Evolutionary conservation across 2,888 invertebrate species (phyloP), one percentile per base, ranked within the genome.

Genomic region (Hydraecia micacea): DNA sequence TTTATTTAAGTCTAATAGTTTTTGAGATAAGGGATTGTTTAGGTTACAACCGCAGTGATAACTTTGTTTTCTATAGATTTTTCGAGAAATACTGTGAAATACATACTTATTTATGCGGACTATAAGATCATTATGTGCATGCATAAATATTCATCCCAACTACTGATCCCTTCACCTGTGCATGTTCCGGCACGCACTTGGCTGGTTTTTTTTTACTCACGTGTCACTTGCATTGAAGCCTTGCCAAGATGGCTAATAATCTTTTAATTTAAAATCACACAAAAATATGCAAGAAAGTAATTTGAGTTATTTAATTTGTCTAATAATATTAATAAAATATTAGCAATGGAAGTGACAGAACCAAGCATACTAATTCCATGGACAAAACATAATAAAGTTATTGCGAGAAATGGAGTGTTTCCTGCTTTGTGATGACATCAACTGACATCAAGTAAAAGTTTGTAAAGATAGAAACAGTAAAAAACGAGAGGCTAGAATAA

Each of bases 391-490:
- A 9, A 5, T 0, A 21, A 49, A 73, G 25, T 1, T 52, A 73
- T 2, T 72, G 0, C 55, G 2, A 32, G 49, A 52, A 80, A 69
- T 18, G 75, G 81, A 81, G 13, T 28, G 55, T 79, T 32, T 25
- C 6, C 1, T 49, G 8, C 15, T 52, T 62, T 52, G 6, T 13
- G 9, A n/a, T 68, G 39, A 76, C 69, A 69, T 58, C 15, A 42
- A 15, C 21, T 68, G 39, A 76, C 69, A 69, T 58, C 15, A 42
- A 15, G 5, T 18, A 18, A 8, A 18, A 49, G 67, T 81, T 81
- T 77, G 18, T 58, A 83, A 83, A 83, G 62, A 25, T 55, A 46
- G 71, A 32, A 49, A 55, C 13, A 18, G 4, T 15, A 1, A 7
- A 2, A 66, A 15, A 21, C 2, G 28, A 21, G 15, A 25, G 7